phyloP scores from a whole-genome alignment of 2,888 invertebrate species.

The Andrena haemorrhoa region DNA sequence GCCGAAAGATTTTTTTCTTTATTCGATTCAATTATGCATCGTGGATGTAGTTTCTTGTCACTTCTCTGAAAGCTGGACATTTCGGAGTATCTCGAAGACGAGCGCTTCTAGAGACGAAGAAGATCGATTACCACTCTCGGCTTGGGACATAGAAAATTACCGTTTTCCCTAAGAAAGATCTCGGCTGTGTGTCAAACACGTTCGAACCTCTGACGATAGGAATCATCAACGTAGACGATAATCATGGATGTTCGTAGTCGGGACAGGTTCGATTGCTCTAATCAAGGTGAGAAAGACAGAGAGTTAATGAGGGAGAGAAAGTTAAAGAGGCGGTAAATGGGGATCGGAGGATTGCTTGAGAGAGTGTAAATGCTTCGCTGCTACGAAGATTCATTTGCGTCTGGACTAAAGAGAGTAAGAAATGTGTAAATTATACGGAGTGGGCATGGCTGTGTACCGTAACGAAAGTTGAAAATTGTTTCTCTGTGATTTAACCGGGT shows the following conservation, averaged over 20 bases:
- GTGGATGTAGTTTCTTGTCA: not conserved
- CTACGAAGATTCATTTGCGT: conserved; percentile 17
- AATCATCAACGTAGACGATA: conserved; percentile 46
- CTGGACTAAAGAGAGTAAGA: conserved; percentile 32
- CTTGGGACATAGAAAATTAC: conserved; percentile 56
- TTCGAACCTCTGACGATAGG: conserved; percentile 53
- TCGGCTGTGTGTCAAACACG: conserved; percentile 50
- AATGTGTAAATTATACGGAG: conserved; percentile 29
- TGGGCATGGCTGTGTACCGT: not conserved
- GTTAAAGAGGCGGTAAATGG: conserved; percentile 32
- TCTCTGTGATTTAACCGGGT: not conserved
- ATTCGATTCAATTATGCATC: not conserved
- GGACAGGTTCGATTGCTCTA: conserved; percentile 41
- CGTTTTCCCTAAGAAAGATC: conserved; percentile 37
- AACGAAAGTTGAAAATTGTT: conserved; percentile 18
- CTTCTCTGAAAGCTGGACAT: not conserved
- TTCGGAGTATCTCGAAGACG: conserved; percentile 19
- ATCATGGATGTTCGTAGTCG: conserved; percentile 18
- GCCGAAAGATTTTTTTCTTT: not conserved
- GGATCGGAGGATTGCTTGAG: conserved; percentile 27
- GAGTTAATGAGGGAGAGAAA: conserved; percentile 45
- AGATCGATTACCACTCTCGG: not conserved
- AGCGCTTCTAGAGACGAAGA: not conserved
- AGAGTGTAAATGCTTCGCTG: conserved; percentile 27
- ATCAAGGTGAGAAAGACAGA: conserved; percentile 61